Evolutionary conservation across 2,888 invertebrate genomes (phyloP), one percentile per base, ranked within the genome.

Genomic region (Eudasyphora cyanicolor): DNA sequence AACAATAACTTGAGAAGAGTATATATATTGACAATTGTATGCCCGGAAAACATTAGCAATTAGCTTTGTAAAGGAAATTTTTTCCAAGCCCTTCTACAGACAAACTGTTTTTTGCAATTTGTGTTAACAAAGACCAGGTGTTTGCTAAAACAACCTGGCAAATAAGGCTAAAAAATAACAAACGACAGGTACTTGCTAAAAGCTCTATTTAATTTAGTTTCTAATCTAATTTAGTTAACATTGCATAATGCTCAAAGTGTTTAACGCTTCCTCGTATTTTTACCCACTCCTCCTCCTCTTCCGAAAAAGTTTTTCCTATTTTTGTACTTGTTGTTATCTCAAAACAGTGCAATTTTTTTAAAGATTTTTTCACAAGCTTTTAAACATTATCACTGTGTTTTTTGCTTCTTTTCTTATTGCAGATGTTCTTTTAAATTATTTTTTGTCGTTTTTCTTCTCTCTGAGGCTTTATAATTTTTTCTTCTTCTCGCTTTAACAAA

Each of bases 101-200:
- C 8, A 38, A 38, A 38, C 38, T 2, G 4, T 38, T 69, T 24
- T n/a, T n/a, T n/a, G n/a, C n/a, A n/a, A n/a, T n/a, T n/a, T n/a
- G 75, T 84, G 84, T 42, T 84, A 81, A 84, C 78, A 69, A 71
- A n/a, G 73, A 81, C 78, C 84, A 84, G 84, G 84, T 84, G 84
- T 81, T 84, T 73, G 10, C 27, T 27, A 7, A 49, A 21, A 42
- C 19, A 24, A 57, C 29, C 42, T 17, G 24, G 62, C 17, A 35
- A 73, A 51, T 19, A 17, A 54, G 54, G 38, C 5, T 2, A 35
- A 71, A 51, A 2, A 5, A 17, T 14, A 12, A 17, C 24, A 38
- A 24, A 14, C 24, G 7, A 6, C 60, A 29, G 5, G 6, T 57
- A 67, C 42, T 7, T 21, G 67, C 67, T 67, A 67, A 79, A 76